A percentile compares a stretch with the other conserved stretches of the same genome.
These are phyloP conservation scores for Dynastes tityus DNA, from an alignment of 2,888 invertebrate species.

Conservation along the genomic window DNA sequence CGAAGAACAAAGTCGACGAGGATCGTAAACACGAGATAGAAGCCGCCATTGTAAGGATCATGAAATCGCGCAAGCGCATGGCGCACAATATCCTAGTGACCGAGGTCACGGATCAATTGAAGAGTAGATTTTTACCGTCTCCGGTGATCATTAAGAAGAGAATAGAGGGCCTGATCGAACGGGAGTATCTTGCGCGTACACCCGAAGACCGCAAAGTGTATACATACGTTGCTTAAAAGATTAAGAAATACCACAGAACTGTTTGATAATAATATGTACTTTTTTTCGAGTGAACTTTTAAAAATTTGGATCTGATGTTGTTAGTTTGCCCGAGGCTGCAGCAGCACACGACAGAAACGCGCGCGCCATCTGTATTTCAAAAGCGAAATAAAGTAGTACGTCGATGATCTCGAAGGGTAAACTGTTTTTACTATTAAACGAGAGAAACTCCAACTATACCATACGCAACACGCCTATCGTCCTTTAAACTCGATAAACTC, in stretches of 20 bases:
- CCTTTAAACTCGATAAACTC: conserved; percentile 12
- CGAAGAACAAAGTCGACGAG: conserved; percentile 94
- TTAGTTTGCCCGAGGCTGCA: conserved; percentile 42
- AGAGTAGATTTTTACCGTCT: conserved; percentile 96
- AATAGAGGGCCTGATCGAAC: conserved; percentile 98
- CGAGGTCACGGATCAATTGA: conserved; percentile 98
- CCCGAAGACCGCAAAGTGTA: conserved; percentile 97
- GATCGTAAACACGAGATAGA: conserved; percentile 99
- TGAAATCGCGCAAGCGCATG: conserved; percentile 98
- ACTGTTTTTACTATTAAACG: conserved; percentile 8
- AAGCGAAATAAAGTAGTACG: not conserved
- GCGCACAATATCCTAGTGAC: conserved; percentile 95
- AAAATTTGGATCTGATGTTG: conserved; percentile 50
- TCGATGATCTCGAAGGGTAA: not conserved
- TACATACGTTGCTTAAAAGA: conserved; percentile 91
- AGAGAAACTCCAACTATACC: not conserved
- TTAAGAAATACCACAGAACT: conserved; percentile 17
- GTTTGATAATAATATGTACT: conserved; percentile 41
- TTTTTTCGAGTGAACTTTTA: conserved; percentile 50
- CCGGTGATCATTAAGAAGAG: conserved; percentile 99
- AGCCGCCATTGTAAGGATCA: conserved; percentile 98
- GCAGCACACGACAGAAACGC: conserved; percentile 12
- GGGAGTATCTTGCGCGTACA: conserved; percentile 98
- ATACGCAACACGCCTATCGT: not conserved
- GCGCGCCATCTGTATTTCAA: conserved; percentile 13